These are phyloP conservation scores for Syngnathus typhle DNA, from an alignment of 2,113 vertebrate genomes.

Conservation along the genomic window DNA sequence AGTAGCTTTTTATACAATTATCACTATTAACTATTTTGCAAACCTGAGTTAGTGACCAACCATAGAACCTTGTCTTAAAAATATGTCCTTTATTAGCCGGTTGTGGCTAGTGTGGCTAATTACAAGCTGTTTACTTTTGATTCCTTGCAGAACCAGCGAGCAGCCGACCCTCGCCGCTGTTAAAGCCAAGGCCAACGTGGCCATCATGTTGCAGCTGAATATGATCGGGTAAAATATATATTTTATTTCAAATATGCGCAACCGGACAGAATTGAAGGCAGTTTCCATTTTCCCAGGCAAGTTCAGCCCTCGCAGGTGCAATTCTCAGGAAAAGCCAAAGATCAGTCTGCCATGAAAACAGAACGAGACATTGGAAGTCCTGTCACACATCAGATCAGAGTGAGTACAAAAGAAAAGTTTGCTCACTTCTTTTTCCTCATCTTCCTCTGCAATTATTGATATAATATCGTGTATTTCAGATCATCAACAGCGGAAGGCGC, in stretches of 20 bases:
- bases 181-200: slow-evolving; percentile 82
- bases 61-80: too few relatives aligned
- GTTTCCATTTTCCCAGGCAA: slow-evolving; percentile 62
- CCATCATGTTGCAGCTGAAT: slow-evolving; percentile 82
- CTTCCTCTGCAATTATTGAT: neutral
- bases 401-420: slow-evolving; percentile 61
- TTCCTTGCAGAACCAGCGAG: slow-evolving; percentile 79
- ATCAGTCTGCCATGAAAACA: slow-evolving; percentile 76
- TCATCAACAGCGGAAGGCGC: slow-evolving; percentile 85
- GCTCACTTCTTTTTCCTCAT: neutral
- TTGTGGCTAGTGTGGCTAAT: too few relatives aligned
- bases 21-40: too few relatives aligned
- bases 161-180: slow-evolving; percentile 70
- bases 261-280: neutral
- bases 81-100: too few relatives aligned
- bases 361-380: slow-evolving; percentile 84
- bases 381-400: slow-evolving; percentile 86
- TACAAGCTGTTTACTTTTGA: neutral
- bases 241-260: neutral
- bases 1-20: too few relatives aligned
- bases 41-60: too few relatives aligned
- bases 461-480: slow-evolving; percentile 55
- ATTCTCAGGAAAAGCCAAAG: slow-evolving; percentile 73
- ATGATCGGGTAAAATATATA: slow-evolving; percentile 76
- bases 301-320: slow-evolving; percentile 90